These are phyloP conservation scores for Salvator merianae DNA, from an alignment of 2,113 vertebrate genomes.

Conservation along the genomic window DNA sequence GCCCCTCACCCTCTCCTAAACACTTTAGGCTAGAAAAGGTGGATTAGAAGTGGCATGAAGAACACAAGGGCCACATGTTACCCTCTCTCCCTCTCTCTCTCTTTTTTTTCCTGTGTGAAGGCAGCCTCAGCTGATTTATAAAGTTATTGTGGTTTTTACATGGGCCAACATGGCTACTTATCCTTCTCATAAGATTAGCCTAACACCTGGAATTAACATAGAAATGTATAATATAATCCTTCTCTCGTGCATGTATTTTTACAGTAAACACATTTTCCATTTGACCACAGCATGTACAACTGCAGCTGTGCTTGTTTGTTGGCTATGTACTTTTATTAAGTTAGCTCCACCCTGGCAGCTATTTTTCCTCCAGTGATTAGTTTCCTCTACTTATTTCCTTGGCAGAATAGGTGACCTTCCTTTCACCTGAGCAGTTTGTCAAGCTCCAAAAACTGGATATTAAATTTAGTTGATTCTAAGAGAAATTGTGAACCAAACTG, in stretches of 20 bases:
- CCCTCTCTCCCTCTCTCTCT: too few species aligned
- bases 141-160: background rate
- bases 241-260: slow-evolving; percentile 34
- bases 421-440: slow-evolving; percentile 31
- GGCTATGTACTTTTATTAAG: slow-evolving; percentile 63
- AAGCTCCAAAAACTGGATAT: background rate
- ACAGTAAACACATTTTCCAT: slow-evolving; percentile 63
- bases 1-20: too few species aligned
- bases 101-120: too few species aligned
- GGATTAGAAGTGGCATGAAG: too few species aligned
- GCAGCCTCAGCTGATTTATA: background rate
- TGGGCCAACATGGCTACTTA: background rate
- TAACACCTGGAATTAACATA: slow-evolving; percentile 30
- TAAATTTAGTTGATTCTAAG: background rate
- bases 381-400: slow-evolving; percentile 45
- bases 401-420: slow-evolving; percentile 37
- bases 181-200: background rate
- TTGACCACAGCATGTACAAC: slow-evolving; percentile 21
- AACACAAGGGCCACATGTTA: too few species aligned
- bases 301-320: slow-evolving; percentile 59
- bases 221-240: slow-evolving; percentile 1
- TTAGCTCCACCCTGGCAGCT: slow-evolving; percentile 63
- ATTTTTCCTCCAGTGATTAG: slow-evolving; percentile 45
- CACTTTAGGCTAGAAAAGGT: too few species aligned
- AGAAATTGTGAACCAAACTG: background rate